These are phyloP conservation scores for Dromaius novaehollandiae DNA, from an alignment of 2,113 vertebrate species.

Conservation along the genomic window DNA sequence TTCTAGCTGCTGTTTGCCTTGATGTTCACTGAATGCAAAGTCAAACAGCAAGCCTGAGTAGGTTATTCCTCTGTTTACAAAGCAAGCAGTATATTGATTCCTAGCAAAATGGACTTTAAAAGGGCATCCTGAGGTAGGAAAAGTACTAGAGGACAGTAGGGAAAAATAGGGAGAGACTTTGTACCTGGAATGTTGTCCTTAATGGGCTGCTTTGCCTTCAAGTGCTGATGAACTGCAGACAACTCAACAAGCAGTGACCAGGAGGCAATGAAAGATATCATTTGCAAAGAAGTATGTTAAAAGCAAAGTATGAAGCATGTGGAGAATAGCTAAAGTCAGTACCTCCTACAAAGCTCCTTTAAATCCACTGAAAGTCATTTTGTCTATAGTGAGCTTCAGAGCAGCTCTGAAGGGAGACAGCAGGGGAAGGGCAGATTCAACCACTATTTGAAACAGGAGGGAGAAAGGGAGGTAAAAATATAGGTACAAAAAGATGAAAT, in stretches of 20 bases:
- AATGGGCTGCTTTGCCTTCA: background rate
- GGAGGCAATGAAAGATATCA: background rate
- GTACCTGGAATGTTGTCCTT: background rate
- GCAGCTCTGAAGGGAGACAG: slow-evolving; percentile 1
- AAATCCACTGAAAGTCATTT: background rate
- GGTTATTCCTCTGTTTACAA: slow-evolving; percentile 40
- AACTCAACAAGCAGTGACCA: background rate
- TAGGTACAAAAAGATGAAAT: background rate
- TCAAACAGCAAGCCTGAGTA: slow-evolving; percentile 14
- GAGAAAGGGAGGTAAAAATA: background rate
- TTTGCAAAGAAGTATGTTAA: background rate
- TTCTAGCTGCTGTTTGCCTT: slow-evolving; percentile 51
- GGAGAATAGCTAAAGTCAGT: background rate
- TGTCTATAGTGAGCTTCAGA: background rate
- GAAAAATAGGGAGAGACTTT: background rate
- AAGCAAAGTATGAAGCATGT: background rate
- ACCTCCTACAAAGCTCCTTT: background rate
- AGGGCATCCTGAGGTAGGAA: background rate
- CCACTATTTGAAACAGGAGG: background rate
- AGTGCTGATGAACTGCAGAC: background rate
- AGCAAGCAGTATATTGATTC: slow-evolving; percentile 34
- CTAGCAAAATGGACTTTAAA: slow-evolving; percentile 1
- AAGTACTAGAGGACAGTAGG: background rate
- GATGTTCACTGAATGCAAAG: slow-evolving; percentile 34
- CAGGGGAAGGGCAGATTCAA: background rate